These are phyloP conservation scores for Listronotus bonariensis DNA, from an alignment of 1,140 invertebrate genomes.

Conservation along the genomic window DNA sequence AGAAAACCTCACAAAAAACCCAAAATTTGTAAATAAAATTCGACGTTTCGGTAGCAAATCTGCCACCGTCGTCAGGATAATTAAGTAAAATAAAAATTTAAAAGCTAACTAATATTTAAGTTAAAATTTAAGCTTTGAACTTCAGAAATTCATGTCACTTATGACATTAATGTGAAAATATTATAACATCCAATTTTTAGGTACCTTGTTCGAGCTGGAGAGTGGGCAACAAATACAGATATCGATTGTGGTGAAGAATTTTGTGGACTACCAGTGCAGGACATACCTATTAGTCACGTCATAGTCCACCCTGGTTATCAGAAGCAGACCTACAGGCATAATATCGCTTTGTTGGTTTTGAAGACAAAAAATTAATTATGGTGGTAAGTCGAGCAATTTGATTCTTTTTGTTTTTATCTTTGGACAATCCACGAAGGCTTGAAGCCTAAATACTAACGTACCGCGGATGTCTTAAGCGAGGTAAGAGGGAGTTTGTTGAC, in stretches of 20 bases:
- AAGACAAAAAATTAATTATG: constrained; percentile 69
- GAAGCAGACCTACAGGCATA: constrained; percentile 68
- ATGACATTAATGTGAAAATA: not conserved
- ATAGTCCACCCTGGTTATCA: constrained; percentile 72
- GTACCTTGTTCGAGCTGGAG: constrained; percentile 67
- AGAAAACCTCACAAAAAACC: too few species aligned
- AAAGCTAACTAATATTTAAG: too few species aligned
- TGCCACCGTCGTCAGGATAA: too few species aligned
- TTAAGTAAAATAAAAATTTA: too few species aligned
- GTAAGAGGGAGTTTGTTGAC: too few species aligned
- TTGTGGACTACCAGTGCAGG: constrained; percentile 67
- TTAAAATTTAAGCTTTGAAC: too few species aligned
- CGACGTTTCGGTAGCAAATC: too few species aligned
- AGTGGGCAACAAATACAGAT: constrained; percentile 65
- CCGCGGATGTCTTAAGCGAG: too few species aligned
- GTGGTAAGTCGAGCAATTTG: constrained; percentile 60
- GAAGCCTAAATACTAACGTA: too few species aligned
- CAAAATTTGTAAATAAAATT: too few species aligned
- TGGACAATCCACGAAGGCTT: too few species aligned
- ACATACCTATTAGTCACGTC: constrained; percentile 67
- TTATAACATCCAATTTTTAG: constrained; percentile 50
- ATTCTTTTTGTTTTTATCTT: not conserved
- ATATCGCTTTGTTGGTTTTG: constrained; percentile 69
- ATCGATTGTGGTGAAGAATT: constrained; percentile 71
- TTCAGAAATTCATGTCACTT: too few species aligned